Percentiles rank a stretch among this genome's conserved stretches.
Conservation (phyloP, 2,888 invertebrate species). For the Theretra japonica region DNA sequence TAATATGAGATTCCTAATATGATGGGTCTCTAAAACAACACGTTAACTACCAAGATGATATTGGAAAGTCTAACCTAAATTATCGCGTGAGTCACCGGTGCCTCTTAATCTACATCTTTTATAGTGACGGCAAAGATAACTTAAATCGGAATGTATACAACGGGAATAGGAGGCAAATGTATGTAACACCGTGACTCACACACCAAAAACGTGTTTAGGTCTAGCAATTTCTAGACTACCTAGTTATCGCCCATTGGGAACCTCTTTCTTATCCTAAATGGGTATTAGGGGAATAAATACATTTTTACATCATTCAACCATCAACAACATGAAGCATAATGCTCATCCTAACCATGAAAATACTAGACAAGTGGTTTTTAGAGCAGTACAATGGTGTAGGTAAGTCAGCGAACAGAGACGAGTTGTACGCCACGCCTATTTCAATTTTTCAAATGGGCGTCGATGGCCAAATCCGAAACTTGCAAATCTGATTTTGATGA, state of each 20-base stretch:
- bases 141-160: too few species aligned
- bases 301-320: slow-evolving; percentile 69
- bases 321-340: slow-evolving; percentile 66
- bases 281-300: slow-evolving; percentile 74
- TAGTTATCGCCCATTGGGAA: not conserved
- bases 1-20: not conserved
- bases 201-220: not conserved
- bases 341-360: not conserved
- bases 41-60: not conserved
- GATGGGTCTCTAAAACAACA: not conserved
- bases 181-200: slow-evolving; percentile 8
- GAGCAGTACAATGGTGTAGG: too few species aligned
- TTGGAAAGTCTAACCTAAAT: not conserved
- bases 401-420: not conserved
- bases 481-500: too few species aligned
- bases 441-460: too few species aligned
- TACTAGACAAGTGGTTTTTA: not conserved
- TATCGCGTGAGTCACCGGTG: not conserved
- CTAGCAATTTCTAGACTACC: not conserved
- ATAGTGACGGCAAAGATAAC: not conserved
- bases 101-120: not conserved
- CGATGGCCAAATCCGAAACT: too few species aligned
- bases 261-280: slow-evolving; percentile 58
- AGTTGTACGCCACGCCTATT: too few species aligned
- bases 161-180: too few species aligned